These are phyloP conservation scores for Trichopria drosophilae DNA, from an alignment of 2,888 invertebrate species.

Conservation along the genomic window DNA sequence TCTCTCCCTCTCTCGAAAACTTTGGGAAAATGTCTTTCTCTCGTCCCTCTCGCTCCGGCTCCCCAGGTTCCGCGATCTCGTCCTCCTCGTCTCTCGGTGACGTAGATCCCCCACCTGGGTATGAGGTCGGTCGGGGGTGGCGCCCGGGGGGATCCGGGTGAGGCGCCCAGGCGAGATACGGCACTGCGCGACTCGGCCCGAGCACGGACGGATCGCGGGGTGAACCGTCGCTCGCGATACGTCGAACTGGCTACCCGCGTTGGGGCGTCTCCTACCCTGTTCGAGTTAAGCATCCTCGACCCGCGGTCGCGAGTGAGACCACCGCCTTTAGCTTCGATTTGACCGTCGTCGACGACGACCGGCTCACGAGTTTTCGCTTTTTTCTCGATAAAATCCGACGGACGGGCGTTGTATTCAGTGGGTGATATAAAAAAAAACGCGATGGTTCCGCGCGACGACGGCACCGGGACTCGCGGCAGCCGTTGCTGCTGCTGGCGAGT, in stretches of 20 bases:
- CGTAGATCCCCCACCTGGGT: neutral
- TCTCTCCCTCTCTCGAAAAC: neutral
- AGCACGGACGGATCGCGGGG: constrained; percentile 50
- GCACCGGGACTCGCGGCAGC: too few relatives aligned
- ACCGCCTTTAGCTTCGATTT: constrained; percentile 25
- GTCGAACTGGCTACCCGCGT: constrained; percentile 54
- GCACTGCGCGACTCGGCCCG: constrained; percentile 51
- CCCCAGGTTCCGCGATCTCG: constrained; percentile 11
- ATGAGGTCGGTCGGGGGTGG: constrained; percentile 4
- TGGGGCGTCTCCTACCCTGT: constrained; percentile 56
- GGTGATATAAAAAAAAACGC: too few relatives aligned
- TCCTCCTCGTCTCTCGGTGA: neutral
- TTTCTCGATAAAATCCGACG: too few relatives aligned
- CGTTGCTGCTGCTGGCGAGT: too few relatives aligned
- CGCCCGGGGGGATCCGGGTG: constrained; percentile 6
- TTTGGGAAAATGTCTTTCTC: too few relatives aligned
- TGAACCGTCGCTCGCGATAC: constrained; percentile 52
- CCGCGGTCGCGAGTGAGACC: constrained; percentile 30
- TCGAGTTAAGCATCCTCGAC: constrained; percentile 47
- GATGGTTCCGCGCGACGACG: too few relatives aligned
- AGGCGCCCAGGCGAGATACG: constrained; percentile 42
- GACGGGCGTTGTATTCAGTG: too few relatives aligned
- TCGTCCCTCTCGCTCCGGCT: constrained; percentile 11
- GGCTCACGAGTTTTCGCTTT: too few relatives aligned
- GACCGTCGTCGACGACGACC: constrained; percentile 13